These are phyloP conservation scores for Mayetiola destructor DNA, from an alignment of 2,888 invertebrate genomes.

Conservation along the genomic window DNA sequence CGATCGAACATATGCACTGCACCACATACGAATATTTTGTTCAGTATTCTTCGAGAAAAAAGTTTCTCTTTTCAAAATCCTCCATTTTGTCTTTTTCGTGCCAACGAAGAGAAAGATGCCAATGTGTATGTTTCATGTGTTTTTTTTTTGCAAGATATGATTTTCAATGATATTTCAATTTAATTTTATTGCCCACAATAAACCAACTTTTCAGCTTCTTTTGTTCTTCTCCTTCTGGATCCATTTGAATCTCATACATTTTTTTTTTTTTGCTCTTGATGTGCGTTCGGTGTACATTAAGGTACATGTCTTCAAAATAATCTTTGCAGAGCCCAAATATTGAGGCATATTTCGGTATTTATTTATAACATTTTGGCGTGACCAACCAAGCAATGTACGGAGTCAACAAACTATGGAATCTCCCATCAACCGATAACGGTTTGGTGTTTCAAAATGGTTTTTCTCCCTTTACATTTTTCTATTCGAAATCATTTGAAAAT, in stretches of 20 bases:
- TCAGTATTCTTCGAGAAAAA: no score
- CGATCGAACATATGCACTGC: no score
- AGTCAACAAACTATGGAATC: not conserved
- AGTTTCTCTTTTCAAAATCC: no score
- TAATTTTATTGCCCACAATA: slow-evolving; percentile 7
- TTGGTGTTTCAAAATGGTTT: not conserved
- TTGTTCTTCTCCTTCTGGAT: no score
- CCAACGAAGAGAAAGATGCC: no score
- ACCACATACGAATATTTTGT: no score
- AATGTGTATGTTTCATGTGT: no score
- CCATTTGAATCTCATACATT: not conserved
- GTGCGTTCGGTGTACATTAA: not conserved
- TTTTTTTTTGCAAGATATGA: not conserved
- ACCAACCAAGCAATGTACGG: not conserved
- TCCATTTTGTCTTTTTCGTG: no score
- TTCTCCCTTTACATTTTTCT: not conserved
- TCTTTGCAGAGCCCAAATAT: slow-evolving; percentile 3
- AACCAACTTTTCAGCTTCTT: not conserved
- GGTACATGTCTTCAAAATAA: not conserved
- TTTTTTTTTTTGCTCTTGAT: not conserved
- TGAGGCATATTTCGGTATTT: not conserved
- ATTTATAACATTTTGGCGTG: not conserved
- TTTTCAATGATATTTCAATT: slow-evolving; percentile 11
- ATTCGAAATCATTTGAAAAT: no score
- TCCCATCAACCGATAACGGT: slow-evolving; percentile 2